phyloP scores from a whole-genome alignment of 2,113 vertebrate genomes.

The Silurus meridionalis region DNA sequence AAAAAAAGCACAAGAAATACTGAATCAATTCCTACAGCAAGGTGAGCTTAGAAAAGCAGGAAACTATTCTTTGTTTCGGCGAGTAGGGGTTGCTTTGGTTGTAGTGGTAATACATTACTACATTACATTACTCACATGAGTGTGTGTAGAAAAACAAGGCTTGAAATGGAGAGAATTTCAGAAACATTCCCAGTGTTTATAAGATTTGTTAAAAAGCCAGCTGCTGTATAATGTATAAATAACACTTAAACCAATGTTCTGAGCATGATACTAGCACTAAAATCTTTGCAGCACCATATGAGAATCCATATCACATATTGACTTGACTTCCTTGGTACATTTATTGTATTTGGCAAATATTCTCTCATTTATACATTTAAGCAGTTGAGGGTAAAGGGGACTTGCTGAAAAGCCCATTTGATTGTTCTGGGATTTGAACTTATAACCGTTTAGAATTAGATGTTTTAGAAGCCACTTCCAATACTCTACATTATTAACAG shows the following conservation, averaged over 20 bases:
- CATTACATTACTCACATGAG: slow-evolving; percentile 17
- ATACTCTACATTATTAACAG: neutral
- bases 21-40: slow-evolving; percentile 49
- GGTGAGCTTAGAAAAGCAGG: slow-evolving; percentile 45
- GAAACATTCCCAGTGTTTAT: slow-evolving; percentile 65
- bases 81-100: slow-evolving; percentile 60
- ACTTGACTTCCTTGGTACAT: neutral
- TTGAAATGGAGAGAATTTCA: slow-evolving; percentile 48
- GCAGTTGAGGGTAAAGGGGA: too few relatives aligned
- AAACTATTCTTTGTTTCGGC: slow-evolving; percentile 24
- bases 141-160: slow-evolving; percentile 38
- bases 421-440: too few relatives aligned
- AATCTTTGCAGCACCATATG: slow-evolving; percentile 25
- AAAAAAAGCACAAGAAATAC: slow-evolving; percentile 47
- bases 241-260: slow-evolving; percentile 40
- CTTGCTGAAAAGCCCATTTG: too few relatives aligned
- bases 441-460: too few relatives aligned
- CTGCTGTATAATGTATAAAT: slow-evolving; percentile 40
- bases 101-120: slow-evolving; percentile 46
- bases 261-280: slow-evolving; percentile 7
- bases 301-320: neutral
- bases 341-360: too few relatives aligned
- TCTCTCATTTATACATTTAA: too few relatives aligned
- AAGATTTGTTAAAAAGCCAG: slow-evolving; percentile 44
- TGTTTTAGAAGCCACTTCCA: too few relatives aligned